These are phyloP conservation scores for Gambusia yucatana DNA, from an alignment of 2,797 vertebrate species.

Conservation along the genomic window DNA sequence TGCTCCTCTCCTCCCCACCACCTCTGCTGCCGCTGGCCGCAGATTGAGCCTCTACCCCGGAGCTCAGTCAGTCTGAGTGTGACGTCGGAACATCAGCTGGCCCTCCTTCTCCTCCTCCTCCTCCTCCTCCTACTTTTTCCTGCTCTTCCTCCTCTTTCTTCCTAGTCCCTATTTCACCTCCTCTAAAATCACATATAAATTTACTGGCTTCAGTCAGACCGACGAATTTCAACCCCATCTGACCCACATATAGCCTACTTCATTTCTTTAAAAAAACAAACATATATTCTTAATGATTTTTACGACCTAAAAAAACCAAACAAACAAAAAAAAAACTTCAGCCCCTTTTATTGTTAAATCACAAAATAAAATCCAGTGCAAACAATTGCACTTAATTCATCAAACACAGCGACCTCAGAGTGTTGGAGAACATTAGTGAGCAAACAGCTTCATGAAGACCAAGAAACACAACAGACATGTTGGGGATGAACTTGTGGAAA, in stretches of 20 bases:
- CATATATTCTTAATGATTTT: background rate
- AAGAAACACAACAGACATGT: background rate
- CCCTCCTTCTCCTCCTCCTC: slow-evolving; percentile 44
- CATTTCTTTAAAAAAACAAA: background rate
- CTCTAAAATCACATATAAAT: slow-evolving; percentile 23
- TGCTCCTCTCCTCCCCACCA: slow-evolving; percentile 47
- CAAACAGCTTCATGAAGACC: background rate
- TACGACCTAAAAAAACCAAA: background rate
- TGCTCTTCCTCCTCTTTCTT: slow-evolving; percentile 10
- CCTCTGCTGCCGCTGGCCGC: slow-evolving; percentile 73
- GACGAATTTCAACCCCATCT: background rate
- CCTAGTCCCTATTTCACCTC: background rate
- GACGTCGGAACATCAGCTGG: slow-evolving; percentile 73
- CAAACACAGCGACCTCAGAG: background rate
- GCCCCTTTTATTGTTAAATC: background rate
- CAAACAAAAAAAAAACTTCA: background rate
- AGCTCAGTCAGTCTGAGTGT: slow-evolving; percentile 66
- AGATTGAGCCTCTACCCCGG: slow-evolving; percentile 73
- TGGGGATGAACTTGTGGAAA: background rate
- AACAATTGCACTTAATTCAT: background rate
- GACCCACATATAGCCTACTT: background rate
- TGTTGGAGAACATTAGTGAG: background rate
- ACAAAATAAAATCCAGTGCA: background rate
- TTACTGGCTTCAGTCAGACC: background rate
- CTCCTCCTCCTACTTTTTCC: background rate